phyloP scores from a whole-genome alignment of 2,113 vertebrate species.

The Larimichthys polyactis region DNA sequence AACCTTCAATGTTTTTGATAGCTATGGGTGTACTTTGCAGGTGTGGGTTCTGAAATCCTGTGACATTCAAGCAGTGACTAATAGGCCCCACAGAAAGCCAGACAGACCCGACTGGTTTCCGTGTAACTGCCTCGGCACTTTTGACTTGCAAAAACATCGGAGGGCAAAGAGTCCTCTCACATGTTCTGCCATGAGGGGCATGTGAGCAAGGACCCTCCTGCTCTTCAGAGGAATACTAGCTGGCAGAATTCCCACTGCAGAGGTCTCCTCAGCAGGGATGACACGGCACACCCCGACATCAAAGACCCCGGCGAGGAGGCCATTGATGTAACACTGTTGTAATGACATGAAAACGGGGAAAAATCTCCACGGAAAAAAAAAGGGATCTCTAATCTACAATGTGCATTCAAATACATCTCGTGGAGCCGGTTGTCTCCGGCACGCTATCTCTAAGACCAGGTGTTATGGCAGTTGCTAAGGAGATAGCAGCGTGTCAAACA shows the following conservation, averaged over 20 bases:
- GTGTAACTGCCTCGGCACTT: conserved; percentile 34
- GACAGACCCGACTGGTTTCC: conserved; percentile 36
- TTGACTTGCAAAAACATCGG: conserved; percentile 60
- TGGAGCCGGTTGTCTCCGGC: conserved; percentile 51
- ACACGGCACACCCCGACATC: conserved; percentile 57
- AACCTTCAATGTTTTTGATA: conserved; percentile 2
- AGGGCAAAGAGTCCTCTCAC: conserved; percentile 52
- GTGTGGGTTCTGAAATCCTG: neutral
- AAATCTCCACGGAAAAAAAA: conserved; percentile 42
- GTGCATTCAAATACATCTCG: conserved; percentile 36
- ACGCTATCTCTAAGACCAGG: conserved; percentile 45
- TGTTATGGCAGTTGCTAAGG: conserved; percentile 74
- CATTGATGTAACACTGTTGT: conserved; percentile 74
- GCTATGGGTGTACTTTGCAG: neutral
- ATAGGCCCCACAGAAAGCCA: conserved; percentile 31
- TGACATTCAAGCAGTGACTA: conserved; percentile 36
- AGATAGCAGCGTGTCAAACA: conserved; percentile 46
- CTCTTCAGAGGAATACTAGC: conserved; percentile 50
- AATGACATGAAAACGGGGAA: conserved; percentile 64
- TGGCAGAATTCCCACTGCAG: conserved; percentile 63
- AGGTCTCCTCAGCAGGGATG: conserved; percentile 58
- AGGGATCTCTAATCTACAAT: conserved; percentile 34
- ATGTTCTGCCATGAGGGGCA: conserved; percentile 57
- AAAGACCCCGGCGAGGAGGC: conserved; percentile 52
- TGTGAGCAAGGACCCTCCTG: conserved; percentile 54